Evolutionary conservation across 1,140 invertebrate species (phyloP).

Genomic region (Chionoecetes opilio): DNA sequence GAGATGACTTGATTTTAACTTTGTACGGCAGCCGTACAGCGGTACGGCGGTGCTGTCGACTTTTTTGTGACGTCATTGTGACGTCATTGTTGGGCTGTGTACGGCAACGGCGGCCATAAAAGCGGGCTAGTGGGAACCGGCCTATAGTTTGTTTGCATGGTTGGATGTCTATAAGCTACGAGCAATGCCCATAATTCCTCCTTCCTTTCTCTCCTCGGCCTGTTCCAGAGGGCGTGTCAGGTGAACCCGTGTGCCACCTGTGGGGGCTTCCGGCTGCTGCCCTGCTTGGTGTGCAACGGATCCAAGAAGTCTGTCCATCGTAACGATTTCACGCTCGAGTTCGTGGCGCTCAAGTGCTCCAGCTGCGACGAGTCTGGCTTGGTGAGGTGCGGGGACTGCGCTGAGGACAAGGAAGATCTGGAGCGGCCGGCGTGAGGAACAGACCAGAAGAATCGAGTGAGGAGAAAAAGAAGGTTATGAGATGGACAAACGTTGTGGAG

Average conservation of each 20-base stretch:
- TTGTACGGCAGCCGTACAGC: no score
- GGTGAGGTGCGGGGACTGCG: constrained; percentile 92
- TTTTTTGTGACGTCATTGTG: no score
- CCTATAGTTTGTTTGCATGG: no score
- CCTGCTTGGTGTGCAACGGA: constrained; percentile 95
- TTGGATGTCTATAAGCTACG: no score
- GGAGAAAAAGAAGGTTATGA: neutral
- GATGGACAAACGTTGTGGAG: neutral
- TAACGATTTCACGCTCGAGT: constrained; percentile 96
- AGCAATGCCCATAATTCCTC: no score
- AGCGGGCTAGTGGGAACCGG: no score
- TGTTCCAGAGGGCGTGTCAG: constrained; percentile 89
- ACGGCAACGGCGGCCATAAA: no score
- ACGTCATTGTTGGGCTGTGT: no score
- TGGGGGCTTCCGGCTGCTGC: constrained; percentile 94
- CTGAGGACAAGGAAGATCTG: constrained; percentile 72
- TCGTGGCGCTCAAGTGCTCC: constrained; percentile 97
- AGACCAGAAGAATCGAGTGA: neutral
- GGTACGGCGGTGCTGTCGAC: no score
- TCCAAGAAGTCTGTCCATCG: constrained; percentile 97
- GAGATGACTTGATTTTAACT: no score
- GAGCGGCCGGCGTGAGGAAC: neutral
- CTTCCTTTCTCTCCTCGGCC: neutral
- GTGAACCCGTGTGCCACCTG: constrained; percentile 92
- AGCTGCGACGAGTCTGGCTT: constrained; percentile 97